Evolutionary conservation across 1,140 invertebrate species (phyloP).

Genomic region (Tribolium madens): DNA sequence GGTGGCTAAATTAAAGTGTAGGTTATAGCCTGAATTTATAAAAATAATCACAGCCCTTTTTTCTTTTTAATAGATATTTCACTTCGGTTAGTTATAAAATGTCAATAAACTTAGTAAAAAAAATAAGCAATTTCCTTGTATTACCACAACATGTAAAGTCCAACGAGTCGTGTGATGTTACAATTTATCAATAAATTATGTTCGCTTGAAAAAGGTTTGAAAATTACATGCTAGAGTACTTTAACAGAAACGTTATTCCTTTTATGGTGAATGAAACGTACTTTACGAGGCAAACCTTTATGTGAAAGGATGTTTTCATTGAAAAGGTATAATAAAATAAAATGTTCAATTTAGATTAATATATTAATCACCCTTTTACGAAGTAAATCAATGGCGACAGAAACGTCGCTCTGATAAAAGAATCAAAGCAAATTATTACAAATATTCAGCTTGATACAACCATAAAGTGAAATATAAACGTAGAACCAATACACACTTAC

Average conservation of each 20-base stretch:
- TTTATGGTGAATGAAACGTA: neutral
- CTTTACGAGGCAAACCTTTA: constrained; percentile 26
- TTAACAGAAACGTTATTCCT: constrained; percentile 4
- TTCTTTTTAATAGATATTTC: neutral
- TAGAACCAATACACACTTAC: neutral
- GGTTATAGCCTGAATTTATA: neutral
- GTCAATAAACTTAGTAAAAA: neutral
- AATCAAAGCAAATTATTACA: neutral
- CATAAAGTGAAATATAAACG: neutral
- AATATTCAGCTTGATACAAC: neutral
- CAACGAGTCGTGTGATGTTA: constrained; percentile 11
- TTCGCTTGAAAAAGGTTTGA: constrained; percentile 6
- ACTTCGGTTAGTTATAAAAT: neutral
- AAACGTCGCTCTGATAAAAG: neutral
- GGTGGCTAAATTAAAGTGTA: neutral
- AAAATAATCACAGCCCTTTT: constrained; percentile 13
- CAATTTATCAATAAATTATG: constrained; percentile 7
- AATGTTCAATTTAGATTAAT: constrained; percentile 15
- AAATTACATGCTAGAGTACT: constrained; percentile 17
- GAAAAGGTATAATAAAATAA: neutral
- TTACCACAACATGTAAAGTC: neutral
- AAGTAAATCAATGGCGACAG: neutral
- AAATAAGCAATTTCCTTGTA: neutral
- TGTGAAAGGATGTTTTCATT: neutral
- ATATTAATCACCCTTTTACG: constrained; percentile 1